Conservation (phyloP, 1,140 invertebrate species). For the Schlechtendalia chinensis region DNA sequence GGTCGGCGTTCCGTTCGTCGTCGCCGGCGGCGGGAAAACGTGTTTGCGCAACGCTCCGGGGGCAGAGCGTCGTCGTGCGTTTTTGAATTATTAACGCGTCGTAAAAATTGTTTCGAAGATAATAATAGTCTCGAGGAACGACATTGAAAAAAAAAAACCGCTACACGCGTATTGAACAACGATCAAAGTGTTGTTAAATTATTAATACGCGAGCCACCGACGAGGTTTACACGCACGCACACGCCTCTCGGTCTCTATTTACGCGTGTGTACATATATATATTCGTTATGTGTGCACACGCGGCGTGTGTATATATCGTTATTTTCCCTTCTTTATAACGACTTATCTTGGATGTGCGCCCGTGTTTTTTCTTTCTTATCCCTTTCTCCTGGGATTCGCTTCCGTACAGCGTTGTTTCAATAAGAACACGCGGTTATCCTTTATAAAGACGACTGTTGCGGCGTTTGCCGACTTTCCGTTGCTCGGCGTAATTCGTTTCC, state of each 20-base stretch:
- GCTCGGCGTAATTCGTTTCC: constrained; percentile 25
- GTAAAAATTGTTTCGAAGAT: constrained; percentile 44
- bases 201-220: constrained; percentile 7
- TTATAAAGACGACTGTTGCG: constrained; percentile 16
- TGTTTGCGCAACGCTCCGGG: background rate
- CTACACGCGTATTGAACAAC: constrained; percentile 35
- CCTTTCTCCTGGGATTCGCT: constrained; percentile 18
- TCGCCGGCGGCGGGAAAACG: no score
- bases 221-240: no score
- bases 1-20: no score
- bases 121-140: constrained; percentile 33
- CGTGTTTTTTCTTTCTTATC: constrained; percentile 29
- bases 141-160: constrained; percentile 36
- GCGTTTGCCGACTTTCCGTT: constrained; percentile 31
- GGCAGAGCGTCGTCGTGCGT: background rate
- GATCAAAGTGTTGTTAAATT: constrained; percentile 47
- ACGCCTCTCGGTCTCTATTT: no score
- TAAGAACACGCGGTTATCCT: constrained; percentile 22
- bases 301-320: constrained; percentile 38
- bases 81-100: constrained; percentile 41
- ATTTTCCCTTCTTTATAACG: constrained; percentile 40
- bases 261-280: no score
- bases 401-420: constrained; percentile 31
- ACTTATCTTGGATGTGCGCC: constrained; percentile 24
- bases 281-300: no score